These are phyloP conservation scores for Pemphigus obesinymphae DNA, from an alignment of 1,140 invertebrate genomes.

Conservation along the genomic window DNA sequence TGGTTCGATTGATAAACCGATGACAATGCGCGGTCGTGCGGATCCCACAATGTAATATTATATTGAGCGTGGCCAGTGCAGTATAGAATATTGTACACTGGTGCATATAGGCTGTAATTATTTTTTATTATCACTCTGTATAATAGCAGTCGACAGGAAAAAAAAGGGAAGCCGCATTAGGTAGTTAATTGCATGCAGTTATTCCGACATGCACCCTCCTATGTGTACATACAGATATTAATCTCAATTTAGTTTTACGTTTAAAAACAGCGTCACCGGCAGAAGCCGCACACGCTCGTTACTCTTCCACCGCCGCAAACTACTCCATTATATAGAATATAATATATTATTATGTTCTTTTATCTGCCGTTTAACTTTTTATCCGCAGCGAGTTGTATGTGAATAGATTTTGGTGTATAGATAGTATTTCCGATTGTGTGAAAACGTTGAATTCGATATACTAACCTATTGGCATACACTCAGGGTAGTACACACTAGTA, in stretches of 20 bases:
- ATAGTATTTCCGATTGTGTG: slow-evolving; percentile 9
- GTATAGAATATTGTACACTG: background rate
- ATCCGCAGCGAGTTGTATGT: background rate
- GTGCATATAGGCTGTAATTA: background rate
- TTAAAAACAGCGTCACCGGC: slow-evolving; percentile 38
- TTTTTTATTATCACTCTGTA: slow-evolving; percentile 9
- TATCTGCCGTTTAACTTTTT: slow-evolving; percentile 31
- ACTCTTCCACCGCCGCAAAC: background rate
- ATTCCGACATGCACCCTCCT: slow-evolving; percentile 24
- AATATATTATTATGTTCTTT: background rate
- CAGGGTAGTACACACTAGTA: no score
- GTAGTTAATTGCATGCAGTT: slow-evolving; percentile 40
- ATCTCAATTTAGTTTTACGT: slow-evolving; percentile 41
- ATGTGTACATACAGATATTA: slow-evolving; percentile 10
- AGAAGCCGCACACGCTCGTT: slow-evolving; percentile 9
- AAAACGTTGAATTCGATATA: slow-evolving; percentile 23
- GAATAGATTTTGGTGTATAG: background rate
- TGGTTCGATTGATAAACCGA: no score
- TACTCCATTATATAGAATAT: background rate
- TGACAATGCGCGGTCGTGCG: background rate
- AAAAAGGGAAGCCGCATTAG: slow-evolving; percentile 26
- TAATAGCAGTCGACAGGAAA: background rate
- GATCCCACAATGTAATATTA: background rate
- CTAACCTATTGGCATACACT: no score
- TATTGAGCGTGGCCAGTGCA: background rate